phyloP scores from a whole-genome alignment of 2,888 invertebrate species.

The Chymomyza fuscimana region DNA sequence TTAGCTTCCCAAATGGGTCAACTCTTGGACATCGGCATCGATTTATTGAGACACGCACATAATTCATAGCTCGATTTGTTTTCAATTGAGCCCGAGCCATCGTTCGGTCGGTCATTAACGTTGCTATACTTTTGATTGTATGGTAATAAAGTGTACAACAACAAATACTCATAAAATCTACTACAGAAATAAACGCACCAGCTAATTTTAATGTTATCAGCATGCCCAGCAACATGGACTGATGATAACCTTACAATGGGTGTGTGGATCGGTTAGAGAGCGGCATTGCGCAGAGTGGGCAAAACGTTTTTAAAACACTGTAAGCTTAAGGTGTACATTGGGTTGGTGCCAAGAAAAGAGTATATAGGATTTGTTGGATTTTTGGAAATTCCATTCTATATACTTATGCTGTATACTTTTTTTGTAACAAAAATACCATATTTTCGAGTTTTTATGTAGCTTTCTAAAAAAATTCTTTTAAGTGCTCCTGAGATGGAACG shows the following conservation, averaged over 20 bases:
- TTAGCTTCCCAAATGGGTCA: neutral
- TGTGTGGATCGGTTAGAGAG: neutral
- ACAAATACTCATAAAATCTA: neutral
- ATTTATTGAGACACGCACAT: neutral
- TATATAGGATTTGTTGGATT: too few species aligned
- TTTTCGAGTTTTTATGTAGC: too few species aligned
- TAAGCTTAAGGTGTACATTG: neutral
- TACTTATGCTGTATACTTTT: too few species aligned
- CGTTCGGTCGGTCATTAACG: neutral
- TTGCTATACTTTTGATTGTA: neutral
- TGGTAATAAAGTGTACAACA: neutral
- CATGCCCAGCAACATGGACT: conserved; percentile 3
- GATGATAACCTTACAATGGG: conserved; percentile 29
- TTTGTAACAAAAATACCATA: too few species aligned
- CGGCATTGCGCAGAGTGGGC: neutral
- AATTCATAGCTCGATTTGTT: neutral
- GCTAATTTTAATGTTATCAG: neutral
- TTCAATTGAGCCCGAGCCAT: neutral
- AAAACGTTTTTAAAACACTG: neutral
- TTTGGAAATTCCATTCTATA: too few species aligned
- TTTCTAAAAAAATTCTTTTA: too few species aligned
- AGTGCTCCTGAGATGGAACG: too few species aligned
- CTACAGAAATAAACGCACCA: neutral
- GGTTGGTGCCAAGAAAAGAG: neutral
- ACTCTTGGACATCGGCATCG: neutral